Percentiles rank a stretch among this genome's conserved stretches.
These are phyloP conservation scores for Piscicola geometra DNA, from an alignment of 2,888 invertebrate species.

Conservation along the genomic window DNA sequence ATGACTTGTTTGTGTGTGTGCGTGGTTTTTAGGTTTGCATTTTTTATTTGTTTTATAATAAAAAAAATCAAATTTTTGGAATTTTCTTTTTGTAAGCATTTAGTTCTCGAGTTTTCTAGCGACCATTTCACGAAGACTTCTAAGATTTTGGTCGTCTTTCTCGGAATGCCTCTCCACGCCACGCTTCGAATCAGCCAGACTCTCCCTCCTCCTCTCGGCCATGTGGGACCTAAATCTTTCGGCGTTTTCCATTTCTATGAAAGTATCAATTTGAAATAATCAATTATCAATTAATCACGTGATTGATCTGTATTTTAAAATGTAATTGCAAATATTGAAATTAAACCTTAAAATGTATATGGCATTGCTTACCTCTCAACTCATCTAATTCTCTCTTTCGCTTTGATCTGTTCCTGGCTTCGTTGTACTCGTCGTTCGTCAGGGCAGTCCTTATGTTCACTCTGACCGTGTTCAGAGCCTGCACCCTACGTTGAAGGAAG, in stretches of 20 bases:
- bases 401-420: too few relatives aligned
- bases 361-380: too few relatives aligned
- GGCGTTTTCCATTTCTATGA: not conserved
- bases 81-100: too few relatives aligned
- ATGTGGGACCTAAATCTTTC: not conserved
- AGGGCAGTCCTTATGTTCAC: too few relatives aligned
- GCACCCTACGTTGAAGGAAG: too few relatives aligned
- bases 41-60: not conserved
- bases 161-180: not conserved
- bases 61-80: not conserved
- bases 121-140: not conserved
- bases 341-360: too few relatives aligned
- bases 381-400: too few relatives aligned
- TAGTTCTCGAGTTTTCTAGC: too few relatives aligned
- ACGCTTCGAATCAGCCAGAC: not conserved
- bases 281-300: not conserved
- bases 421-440: too few relatives aligned
- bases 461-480: too few relatives aligned
- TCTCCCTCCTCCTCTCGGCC: not conserved
- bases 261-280: not conserved
- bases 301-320: too few relatives aligned
- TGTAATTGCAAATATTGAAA: too few relatives aligned
- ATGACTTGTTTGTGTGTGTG: not conserved
- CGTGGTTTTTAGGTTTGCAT: not conserved
- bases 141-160: not conserved